These are phyloP conservation scores for Drosophila longiperda DNA, from an alignment of 2,888 invertebrate genomes.

Conservation along the genomic window DNA sequence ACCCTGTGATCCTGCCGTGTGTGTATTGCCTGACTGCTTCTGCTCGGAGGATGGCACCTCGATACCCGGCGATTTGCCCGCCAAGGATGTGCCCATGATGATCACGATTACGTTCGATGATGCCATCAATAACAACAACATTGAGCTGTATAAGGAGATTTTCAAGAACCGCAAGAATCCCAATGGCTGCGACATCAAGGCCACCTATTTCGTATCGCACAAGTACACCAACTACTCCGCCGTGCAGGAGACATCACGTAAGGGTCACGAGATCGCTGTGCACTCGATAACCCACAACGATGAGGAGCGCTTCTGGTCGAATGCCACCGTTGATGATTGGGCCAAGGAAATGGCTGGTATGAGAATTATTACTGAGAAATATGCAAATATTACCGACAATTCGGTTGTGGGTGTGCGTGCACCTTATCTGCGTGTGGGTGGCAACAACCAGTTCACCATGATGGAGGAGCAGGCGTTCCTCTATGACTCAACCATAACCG, in stretches of 20 bases:
- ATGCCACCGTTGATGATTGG: constrained; percentile 96
- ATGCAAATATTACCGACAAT: constrained; percentile 94
- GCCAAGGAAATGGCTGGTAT: constrained; percentile 98
- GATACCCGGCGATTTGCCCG: constrained; percentile 93
- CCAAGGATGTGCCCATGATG: constrained; percentile 96
- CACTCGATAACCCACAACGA: constrained; percentile 98
- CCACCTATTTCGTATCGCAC: constrained; percentile 96
- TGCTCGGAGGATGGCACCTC: constrained; percentile 96
- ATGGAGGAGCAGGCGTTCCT: constrained; percentile 98
- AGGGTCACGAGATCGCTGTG: constrained; percentile 96
- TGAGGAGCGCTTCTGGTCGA: constrained; percentile 96
- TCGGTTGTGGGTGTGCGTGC: constrained; percentile 96
- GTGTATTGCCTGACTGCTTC: constrained; percentile 96
- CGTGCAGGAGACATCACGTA: constrained; percentile 95
- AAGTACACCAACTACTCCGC: constrained; percentile 97
- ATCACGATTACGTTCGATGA: constrained; percentile 97
- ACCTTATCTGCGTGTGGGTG: constrained; percentile 95
- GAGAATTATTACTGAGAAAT: constrained; percentile 95
- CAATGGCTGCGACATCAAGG: constrained; percentile 96
- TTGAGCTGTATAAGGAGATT: constrained; percentile 96
- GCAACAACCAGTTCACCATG: constrained; percentile 98
- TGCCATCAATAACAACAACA: constrained; percentile 97
- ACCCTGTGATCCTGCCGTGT: constrained; percentile 93
- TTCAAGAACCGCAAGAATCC: constrained; percentile 96
- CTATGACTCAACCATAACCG: constrained; percentile 97